Base-by-base conservation (phyloP, 2,888 invertebrate genomes). In the Philhelius pedissequus region DNA sequence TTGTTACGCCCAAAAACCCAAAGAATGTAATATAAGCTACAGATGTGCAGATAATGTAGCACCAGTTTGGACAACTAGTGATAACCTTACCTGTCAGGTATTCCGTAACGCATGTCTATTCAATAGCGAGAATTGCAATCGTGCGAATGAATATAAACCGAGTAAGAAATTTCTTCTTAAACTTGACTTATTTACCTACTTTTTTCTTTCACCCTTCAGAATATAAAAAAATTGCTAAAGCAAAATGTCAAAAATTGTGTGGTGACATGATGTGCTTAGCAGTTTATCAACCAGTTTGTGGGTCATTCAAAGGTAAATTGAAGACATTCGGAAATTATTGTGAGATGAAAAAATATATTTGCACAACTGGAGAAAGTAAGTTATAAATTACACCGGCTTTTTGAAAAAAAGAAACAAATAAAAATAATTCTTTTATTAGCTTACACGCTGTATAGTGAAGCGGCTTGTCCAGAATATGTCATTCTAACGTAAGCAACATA, bases 81-180 rank as follows among this genome's bases (percentile, higher is more conserved):
- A 87, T 54, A 76, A 60, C 4, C 22, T 27, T 15, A 18, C 40
- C 4, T 87, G 87, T 70, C 56, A 48, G 13, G 71, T 70, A 7
- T 66, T 87, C 45, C 64, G 50, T 6, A 87, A 87, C 45, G 30
- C 27, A 11, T 87, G 87, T 20, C 20, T 71, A 6, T 35, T 87
- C 32, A 30, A 45, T 9, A 68, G 79, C 22, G 54, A 38, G 6
- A 87, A 87, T 45, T 87, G 87, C 20, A 35, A 64, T 25, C 3
- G 5, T 25, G 25, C 3, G 25, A 3, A 15, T 11, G n/a, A 25
- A n/a, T 4, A 66, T 38, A n/a, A 66, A 11, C 22, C 38, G 3
- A 6, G 66, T 66, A 25, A 66, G 6, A 30, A 48, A 1, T 27
- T 52, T 27, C 4, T 22, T 13, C 2, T 4, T 2, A n/a, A n/a